Evolutionary conservation across 2,113 vertebrate species (phyloP).

Genomic region (Archocentrus centrarchus): DNA sequence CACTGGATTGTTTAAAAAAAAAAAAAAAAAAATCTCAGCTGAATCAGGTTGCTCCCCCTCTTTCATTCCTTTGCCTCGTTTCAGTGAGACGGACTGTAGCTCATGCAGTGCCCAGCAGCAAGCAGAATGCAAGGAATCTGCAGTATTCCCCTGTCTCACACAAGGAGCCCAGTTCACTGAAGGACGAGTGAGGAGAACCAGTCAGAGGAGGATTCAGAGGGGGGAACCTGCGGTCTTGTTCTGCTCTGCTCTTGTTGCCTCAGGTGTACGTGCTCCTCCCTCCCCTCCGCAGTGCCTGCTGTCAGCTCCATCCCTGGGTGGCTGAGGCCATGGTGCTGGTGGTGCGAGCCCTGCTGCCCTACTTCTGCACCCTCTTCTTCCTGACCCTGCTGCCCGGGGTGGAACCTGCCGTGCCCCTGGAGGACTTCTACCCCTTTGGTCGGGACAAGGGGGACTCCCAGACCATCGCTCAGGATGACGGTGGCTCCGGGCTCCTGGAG

Average conservation of each 20-base stretch:
- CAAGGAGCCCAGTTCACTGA: conserved; percentile 66
- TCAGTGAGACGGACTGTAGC: conserved; percentile 73
- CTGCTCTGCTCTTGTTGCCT: conserved; percentile 62
- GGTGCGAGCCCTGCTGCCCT: conserved; percentile 73
- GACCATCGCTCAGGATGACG: conserved; percentile 92
- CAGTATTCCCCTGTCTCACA: conserved; percentile 74
- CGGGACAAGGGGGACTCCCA: conserved; percentile 80
- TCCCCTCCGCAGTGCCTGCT: conserved; percentile 63
- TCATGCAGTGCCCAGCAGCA: conserved; percentile 73
- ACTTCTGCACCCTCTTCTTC: conserved; percentile 74
- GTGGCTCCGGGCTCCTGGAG: conserved; percentile 91
- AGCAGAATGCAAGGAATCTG: conserved; percentile 83
- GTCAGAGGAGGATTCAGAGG: conserved; percentile 63
- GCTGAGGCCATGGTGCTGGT: conserved; percentile 79
- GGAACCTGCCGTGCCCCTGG: conserved; percentile 83
- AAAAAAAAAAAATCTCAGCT: conserved; percentile 74
- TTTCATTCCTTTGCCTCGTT: conserved; percentile 73
- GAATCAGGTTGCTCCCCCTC: conserved; percentile 76
- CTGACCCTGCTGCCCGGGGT: conserved; percentile 70
- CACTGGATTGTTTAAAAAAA: conserved; percentile 81
- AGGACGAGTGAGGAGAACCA: conserved; percentile 66
- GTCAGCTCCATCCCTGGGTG: conserved; percentile 74
- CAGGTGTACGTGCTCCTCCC: conserved; percentile 71
- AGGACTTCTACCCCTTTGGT: conserved; percentile 94
- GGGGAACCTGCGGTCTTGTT: conserved; percentile 61